Conservation (phyloP, 2,888 invertebrate genomes). For the Pomacea canaliculata region DNA sequence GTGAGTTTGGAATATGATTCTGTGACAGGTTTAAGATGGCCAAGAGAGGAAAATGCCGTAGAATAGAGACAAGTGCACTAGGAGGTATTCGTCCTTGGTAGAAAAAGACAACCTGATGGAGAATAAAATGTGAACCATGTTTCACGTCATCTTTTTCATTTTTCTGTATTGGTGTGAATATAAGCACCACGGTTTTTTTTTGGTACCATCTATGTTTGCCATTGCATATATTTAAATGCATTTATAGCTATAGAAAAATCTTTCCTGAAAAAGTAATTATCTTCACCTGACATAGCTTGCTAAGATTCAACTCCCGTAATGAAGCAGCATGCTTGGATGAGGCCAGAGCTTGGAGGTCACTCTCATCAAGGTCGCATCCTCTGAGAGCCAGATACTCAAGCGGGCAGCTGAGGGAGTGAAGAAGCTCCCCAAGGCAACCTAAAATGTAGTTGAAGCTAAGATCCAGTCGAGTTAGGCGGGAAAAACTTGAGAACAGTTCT, state of each 20-base stretch:
- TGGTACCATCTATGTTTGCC: no score
- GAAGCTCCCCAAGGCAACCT: constrained; percentile 55
- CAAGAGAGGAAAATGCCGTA: constrained; percentile 47
- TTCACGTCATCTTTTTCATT: neutral
- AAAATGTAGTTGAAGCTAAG: constrained; percentile 55
- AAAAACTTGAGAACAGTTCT: constrained; percentile 35
- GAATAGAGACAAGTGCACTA: constrained; percentile 42
- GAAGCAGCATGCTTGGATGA: constrained; percentile 48
- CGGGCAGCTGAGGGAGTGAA: constrained; percentile 44
- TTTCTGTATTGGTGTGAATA: neutral
- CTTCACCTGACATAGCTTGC: constrained; percentile 48
- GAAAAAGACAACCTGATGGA: constrained; percentile 43
- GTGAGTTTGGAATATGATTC: constrained; percentile 48
- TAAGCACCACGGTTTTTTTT: neutral
- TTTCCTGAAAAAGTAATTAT: no score
- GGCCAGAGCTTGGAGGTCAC: constrained; percentile 45
- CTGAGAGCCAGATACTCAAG: constrained; percentile 51
- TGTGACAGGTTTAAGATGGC: constrained; percentile 52
- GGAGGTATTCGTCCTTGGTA: constrained; percentile 51
- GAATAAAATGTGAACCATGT: no score
- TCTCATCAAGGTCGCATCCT: constrained; percentile 56
- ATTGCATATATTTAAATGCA: no score
- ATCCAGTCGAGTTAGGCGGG: constrained; percentile 47
- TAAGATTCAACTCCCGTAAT: constrained; percentile 53
- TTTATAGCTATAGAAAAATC: no score